These are phyloP conservation scores for Meteorus cinctellus DNA, from an alignment of 2,888 invertebrate genomes.

Conservation along the genomic window DNA sequence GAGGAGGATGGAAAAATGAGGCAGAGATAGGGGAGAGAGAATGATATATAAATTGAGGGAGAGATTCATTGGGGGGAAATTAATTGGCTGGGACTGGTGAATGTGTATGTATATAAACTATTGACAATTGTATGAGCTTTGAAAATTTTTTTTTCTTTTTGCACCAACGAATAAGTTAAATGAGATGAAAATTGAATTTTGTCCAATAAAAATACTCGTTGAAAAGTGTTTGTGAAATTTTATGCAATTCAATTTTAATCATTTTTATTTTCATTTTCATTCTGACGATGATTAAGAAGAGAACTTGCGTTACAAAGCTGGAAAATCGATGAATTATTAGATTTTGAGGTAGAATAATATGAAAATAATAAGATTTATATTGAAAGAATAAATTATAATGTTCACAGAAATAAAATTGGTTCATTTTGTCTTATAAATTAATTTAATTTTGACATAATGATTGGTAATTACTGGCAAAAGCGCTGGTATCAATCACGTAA, in stretches of 20 bases:
- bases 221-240: not conserved
- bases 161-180: not conserved
- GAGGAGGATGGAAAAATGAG: not conserved
- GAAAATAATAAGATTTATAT: no score
- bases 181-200: not conserved
- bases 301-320: no score
- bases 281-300: not conserved
- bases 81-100: constrained; percentile 26
- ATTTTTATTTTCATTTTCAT: not conserved
- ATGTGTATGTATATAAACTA: not conserved
- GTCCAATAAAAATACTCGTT: not conserved
- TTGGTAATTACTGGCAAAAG: no score
- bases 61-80: constrained; percentile 1
- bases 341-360: no score
- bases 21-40: constrained; percentile 28
- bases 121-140: not conserved
- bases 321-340: no score
- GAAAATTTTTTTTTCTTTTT: not conserved
- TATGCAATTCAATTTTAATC: not conserved
- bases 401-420: no score
- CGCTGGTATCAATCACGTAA: no score
- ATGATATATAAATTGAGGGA: constrained; percentile 5
- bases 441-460: no score
- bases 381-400: no score
- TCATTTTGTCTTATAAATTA: no score